Evolutionary conservation across 2,888 invertebrate genomes (phyloP), one percentile per base, ranked within the genome.

Genomic region (Polymixis flavicincta): DNA sequence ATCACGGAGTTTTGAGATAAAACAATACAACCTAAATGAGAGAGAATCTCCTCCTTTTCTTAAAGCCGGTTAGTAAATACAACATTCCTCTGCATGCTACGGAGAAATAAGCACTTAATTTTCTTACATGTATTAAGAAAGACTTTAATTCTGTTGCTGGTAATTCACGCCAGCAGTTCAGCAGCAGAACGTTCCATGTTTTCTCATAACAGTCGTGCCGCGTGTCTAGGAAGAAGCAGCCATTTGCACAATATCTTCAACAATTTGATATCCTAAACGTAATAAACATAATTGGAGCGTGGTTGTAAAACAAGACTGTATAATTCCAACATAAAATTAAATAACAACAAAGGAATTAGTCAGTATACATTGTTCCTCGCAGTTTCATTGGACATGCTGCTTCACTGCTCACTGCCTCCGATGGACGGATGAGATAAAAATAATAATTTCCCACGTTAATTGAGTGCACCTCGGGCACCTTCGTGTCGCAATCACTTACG

Each of bases 371-470:
- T 89, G 85, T 85, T 80, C 82, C 84, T 85, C 87, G 50, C 14
- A 87, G 85, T 89, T 89, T 89, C 89, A 87, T 89, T 88, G 89
- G 89, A 85, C 87, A 86, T 88, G 88, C 68, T 75, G 73, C 73
- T 84, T 68, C 74, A 22, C 55, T 66, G 67, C 65, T 66, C 74
- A 37, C 71, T 63, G 81, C 32, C 61, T 55, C 77, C 86, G 92
- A 91, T 91, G 78, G 76, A 74, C 84, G 78, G 75, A 70, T 71
- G 83, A 85, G 90, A 92, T 92, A 88, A 87, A 88, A 84, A 88
- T 89, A 90, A 84, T 87, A 85, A 87, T 87, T 92, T 93, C 93
- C 88, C 93, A 93, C 92, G 91, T 89, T 91, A 90, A 92, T 92
- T 92, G 89, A 87, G 88, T 87, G 90, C 72, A 86, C 86, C 79